These are phyloP conservation scores for Philypnodon macrostomus DNA, from an alignment of 2,797 vertebrate genomes.

Conservation along the genomic window DNA sequence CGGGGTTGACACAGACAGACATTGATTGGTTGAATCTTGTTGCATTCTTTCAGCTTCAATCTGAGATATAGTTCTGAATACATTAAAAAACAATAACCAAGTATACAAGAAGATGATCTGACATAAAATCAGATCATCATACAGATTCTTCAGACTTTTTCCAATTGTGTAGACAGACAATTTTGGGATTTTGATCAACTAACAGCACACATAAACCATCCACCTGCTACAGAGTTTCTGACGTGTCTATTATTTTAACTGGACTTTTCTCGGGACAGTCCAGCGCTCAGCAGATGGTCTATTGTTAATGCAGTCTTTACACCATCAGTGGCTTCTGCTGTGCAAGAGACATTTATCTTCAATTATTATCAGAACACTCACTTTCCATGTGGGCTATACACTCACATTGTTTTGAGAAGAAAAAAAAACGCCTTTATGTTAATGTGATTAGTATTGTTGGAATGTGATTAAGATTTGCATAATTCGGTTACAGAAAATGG, in stretches of 20 bases:
- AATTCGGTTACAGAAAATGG: background rate
- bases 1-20: too few species aligned
- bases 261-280: constrained; percentile 12
- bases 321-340: constrained; percentile 25
- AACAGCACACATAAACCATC: constrained; percentile 18
- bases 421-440: background rate
- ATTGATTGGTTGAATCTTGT: too few species aligned
- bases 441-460: constrained; percentile 1
- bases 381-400: constrained; percentile 26
- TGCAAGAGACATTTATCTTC: constrained; percentile 31
- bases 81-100: too few species aligned
- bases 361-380: constrained; percentile 35
- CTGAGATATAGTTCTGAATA: too few species aligned
- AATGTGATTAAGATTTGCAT: constrained; percentile 11
- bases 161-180: too few species aligned
- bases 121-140: too few species aligned
- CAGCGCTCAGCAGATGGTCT: constrained; percentile 38
- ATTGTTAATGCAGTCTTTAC: constrained; percentile 24
- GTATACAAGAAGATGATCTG: too few species aligned
- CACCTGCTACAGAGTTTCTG: constrained; percentile 22
- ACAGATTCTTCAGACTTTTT: too few species aligned
- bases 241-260: constrained; percentile 24
- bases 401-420: constrained; percentile 22
- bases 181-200: too few species aligned
- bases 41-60: too few species aligned